phyloP scores from a whole-genome alignment of 2,797 vertebrate species.

The Megaceryle alcyon region DNA sequence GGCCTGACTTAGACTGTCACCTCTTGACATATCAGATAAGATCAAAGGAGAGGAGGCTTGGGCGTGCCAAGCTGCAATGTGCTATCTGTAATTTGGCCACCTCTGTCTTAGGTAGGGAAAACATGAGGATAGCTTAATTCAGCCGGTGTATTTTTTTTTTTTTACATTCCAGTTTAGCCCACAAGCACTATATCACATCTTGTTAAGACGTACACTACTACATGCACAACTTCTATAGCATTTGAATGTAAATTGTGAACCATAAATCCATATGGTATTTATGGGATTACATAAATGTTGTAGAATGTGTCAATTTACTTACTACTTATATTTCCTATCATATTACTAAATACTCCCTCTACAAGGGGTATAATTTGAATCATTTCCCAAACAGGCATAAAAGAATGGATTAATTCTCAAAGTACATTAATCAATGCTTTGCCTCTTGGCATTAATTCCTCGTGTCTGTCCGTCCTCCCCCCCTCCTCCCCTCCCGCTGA shows the following conservation, averaged over 20 bases:
- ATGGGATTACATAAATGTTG: background rate
- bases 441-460: background rate
- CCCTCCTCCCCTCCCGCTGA: fast-evolving
- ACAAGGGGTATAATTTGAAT: background rate
- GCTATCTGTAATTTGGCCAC: background rate
- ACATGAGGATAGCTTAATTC: background rate
- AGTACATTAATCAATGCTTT: background rate
- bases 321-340: background rate
- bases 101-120: background rate
- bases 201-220: background rate
- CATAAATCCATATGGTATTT: background rate
- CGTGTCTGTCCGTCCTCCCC: background rate
- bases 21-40: background rate
- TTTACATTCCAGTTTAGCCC: background rate
- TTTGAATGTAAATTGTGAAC: background rate
- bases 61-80: background rate
- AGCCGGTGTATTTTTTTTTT: background rate
- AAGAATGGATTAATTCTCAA: background rate
- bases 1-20: background rate
- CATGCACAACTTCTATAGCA: background rate
- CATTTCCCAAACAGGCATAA: background rate
- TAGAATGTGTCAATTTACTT: background rate
- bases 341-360: background rate
- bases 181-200: background rate
- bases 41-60: background rate